phyloP scores from a whole-genome alignment of 2,888 invertebrate genomes.

The Pogonocherus hispidulus region DNA sequence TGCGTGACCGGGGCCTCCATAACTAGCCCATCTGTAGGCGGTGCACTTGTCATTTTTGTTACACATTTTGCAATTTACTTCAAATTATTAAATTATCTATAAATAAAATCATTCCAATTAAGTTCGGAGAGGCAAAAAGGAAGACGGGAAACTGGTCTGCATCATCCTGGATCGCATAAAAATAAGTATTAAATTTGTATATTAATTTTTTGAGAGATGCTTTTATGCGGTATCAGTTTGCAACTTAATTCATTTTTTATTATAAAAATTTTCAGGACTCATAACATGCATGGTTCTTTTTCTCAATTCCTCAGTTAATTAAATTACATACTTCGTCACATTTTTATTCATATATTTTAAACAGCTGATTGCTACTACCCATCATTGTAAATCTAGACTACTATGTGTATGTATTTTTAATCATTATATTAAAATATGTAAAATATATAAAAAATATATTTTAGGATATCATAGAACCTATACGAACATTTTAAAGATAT shows the following conservation, averaged over 20 bases:
- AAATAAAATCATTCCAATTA: constrained; percentile 58
- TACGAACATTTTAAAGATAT: too few relatives aligned
- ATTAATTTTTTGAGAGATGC: constrained; percentile 42
- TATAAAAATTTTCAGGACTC: background rate
- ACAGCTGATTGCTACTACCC: too few relatives aligned
- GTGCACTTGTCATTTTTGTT: constrained; percentile 53
- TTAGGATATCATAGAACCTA: too few relatives aligned
- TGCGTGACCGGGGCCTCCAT: constrained; percentile 45
- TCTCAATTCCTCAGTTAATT: background rate
- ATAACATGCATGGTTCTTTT: background rate
- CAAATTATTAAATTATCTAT: constrained; percentile 58
- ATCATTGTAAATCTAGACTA: too few relatives aligned
- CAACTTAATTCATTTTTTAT: constrained; percentile 17
- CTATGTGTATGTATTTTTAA: too few relatives aligned
- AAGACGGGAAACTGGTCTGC: constrained; percentile 53
- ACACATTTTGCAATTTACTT: constrained; percentile 57
- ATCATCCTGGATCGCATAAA: constrained; percentile 35
- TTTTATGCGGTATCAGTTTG: constrained; percentile 30
- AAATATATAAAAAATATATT: too few relatives aligned
- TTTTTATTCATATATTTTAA: too few relatives aligned
- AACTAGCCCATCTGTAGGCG: constrained; percentile 48
- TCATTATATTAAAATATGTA: too few relatives aligned
- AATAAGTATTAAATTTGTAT: constrained; percentile 45
- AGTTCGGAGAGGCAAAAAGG: constrained; percentile 37
- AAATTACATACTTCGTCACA: too few relatives aligned